These are phyloP conservation scores for Patella caerulea DNA, from an alignment of 2,888 invertebrate species.

Conservation along the genomic window DNA sequence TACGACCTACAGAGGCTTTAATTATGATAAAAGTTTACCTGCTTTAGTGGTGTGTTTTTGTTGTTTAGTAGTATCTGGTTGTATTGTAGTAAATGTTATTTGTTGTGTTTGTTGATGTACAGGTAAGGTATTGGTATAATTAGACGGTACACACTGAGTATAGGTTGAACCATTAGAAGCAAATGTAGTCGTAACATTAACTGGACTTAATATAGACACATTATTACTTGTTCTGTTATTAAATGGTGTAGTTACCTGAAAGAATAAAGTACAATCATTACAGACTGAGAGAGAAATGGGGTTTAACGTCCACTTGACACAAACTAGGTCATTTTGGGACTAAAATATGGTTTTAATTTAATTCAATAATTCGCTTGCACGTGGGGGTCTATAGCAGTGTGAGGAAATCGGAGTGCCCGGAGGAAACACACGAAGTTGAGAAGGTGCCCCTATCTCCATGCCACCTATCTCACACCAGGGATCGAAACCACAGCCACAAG, in stretches of 20 bases:
- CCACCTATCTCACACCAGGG: no score
- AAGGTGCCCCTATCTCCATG: no score
- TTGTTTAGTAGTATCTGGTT: slow-evolving; percentile 32
- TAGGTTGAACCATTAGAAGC: slow-evolving; percentile 44
- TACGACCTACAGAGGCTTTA: no score
- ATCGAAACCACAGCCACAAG: no score
- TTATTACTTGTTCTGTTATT: slow-evolving; percentile 40
- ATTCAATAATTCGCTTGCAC: no score
- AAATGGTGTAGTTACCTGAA: slow-evolving; percentile 32
- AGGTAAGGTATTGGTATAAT: not conserved
- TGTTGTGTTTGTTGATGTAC: slow-evolving; percentile 16
- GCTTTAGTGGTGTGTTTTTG: slow-evolving; percentile 61
- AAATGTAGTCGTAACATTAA: slow-evolving; percentile 43
- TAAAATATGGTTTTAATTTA: no score
- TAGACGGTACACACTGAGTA: not conserved
- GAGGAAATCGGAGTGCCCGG: no score
- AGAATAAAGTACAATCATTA: not conserved
- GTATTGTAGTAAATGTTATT: slow-evolving; percentile 28
- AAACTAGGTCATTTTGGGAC: no score
- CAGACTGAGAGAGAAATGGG: no score
- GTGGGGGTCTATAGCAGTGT: no score
- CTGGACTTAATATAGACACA: slow-evolving; percentile 50
- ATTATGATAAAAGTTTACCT: slow-evolving; percentile 35
- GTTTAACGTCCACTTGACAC: no score
- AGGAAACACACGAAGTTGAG: no score